Evolutionary conservation across 2,888 invertebrate genomes (phyloP).

Genomic region (Lypha dubia): DNA sequence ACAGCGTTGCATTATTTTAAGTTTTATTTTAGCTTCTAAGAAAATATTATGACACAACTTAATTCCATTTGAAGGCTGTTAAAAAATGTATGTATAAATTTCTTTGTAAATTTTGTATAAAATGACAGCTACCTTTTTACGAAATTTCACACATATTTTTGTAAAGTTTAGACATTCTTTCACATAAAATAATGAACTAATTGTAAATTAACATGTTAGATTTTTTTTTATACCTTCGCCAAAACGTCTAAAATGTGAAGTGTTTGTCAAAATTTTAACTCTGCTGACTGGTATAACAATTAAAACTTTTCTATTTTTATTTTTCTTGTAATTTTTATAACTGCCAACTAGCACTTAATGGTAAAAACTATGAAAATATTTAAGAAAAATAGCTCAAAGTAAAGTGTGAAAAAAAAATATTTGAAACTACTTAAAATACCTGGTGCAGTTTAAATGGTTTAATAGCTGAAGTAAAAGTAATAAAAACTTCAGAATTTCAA

Average conservation of each 20-base stretch:
- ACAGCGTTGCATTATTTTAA: too few species aligned
- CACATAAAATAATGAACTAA: too few species aligned
- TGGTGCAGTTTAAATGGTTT: constrained; percentile 38
- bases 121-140: not conserved
- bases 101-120: too few species aligned
- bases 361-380: constrained; percentile 20
- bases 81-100: too few species aligned
- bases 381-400: not conserved
- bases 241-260: constrained; percentile 49
- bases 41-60: too few species aligned
- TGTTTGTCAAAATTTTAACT: constrained; percentile 52
- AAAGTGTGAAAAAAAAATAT: not conserved
- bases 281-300: constrained; percentile 69
- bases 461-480: constrained; percentile 24
- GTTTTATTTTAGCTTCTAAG: too few species aligned
- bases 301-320: constrained; percentile 59
- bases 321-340: constrained; percentile 1
- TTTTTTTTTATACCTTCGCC: not conserved
- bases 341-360: constrained; percentile 3
- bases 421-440: constrained; percentile 32
- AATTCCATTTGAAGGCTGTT: too few species aligned
- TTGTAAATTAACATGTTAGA: too few species aligned
- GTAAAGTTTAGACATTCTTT: too few species aligned
- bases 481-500: constrained; percentile 31
- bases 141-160: not conserved